Percentiles rank a stretch among this genome's conserved stretches.
Conservation (phyloP, 2,888 invertebrate genomes). For the Molorchus minor region DNA sequence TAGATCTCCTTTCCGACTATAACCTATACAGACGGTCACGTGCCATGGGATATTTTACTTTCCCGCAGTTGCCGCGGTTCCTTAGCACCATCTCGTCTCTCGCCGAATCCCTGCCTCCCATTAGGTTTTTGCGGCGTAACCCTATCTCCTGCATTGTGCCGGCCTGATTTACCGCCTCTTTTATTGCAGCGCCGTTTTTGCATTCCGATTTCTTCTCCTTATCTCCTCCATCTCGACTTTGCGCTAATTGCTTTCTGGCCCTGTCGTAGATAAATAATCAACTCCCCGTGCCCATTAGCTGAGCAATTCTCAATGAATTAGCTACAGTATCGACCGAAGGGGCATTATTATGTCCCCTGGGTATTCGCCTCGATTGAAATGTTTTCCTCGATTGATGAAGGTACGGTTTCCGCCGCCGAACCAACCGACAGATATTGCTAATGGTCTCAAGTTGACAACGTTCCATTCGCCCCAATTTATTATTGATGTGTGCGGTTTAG, state of each 20-base stretch:
- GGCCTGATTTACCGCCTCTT: conserved; percentile 47
- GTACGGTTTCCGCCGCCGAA: conserved; percentile 13
- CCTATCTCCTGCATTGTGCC: conserved; percentile 45
- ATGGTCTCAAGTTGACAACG: conserved; percentile 32
- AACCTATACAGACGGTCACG: conserved; percentile 24
- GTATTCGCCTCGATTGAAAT: conserved; percentile 21
- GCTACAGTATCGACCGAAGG: conserved; percentile 45
- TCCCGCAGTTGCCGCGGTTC: conserved; percentile 7
- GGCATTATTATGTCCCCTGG: conserved; percentile 38
- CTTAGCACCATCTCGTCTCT: conserved; percentile 28
- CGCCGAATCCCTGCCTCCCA: conserved; percentile 39
- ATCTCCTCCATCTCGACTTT: conserved; percentile 41
- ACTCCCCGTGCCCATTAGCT: conserved; percentile 49
- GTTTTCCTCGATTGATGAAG: conserved; percentile 26
- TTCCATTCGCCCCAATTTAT: conserved; percentile 18
- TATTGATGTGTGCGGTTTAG: conserved; percentile 15
- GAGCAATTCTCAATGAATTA: conserved; percentile 54
- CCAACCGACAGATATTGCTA: conserved; percentile 29
- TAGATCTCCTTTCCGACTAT: conserved; percentile 20
- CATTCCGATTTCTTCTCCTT: conserved; percentile 51
- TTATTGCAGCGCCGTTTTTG: conserved; percentile 51
- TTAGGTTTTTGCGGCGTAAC: conserved; percentile 42
- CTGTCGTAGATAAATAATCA: conserved; percentile 52
- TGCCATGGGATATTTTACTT: conserved; percentile 21
- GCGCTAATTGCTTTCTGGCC: conserved; percentile 48